These are phyloP conservation scores for Pleuronectes platessa DNA, from an alignment of 2,113 vertebrate genomes.

Conservation along the genomic window DNA sequence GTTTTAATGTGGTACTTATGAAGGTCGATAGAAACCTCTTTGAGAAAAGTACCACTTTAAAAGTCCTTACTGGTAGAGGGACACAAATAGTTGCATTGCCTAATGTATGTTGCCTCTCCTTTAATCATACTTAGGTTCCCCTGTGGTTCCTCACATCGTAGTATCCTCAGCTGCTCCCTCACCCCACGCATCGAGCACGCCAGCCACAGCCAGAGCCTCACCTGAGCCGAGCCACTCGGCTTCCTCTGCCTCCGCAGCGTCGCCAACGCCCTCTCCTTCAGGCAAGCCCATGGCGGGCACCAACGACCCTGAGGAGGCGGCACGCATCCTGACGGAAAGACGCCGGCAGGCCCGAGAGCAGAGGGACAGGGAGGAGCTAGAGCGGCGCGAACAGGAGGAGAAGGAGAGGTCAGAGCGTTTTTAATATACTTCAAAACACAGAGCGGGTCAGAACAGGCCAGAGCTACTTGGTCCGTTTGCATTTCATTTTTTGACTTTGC, in stretches of 20 bases:
- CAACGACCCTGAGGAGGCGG: slow-evolving; percentile 91
- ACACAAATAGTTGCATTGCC: not conserved
- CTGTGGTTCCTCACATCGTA: slow-evolving; percentile 55
- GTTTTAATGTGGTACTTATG: not conserved
- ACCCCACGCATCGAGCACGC: slow-evolving; percentile 39
- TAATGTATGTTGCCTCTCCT: slow-evolving; percentile 5
- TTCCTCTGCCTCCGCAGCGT: slow-evolving; percentile 25
- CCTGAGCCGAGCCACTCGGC: slow-evolving; percentile 29
- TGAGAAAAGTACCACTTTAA: not conserved
- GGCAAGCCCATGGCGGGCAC: slow-evolving; percentile 90
- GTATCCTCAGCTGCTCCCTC: slow-evolving; percentile 55
- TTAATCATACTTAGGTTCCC: slow-evolving; percentile 54
- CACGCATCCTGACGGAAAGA: slow-evolving; percentile 90
- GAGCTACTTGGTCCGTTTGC: not conserved
- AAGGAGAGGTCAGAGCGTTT: slow-evolving; percentile 87
- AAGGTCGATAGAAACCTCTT: not conserved
- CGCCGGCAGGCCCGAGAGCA: slow-evolving; percentile 93
- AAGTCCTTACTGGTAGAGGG: slow-evolving; percentile 7
- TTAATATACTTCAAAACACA: slow-evolving; percentile 5
- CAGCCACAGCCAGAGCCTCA: slow-evolving; percentile 32
- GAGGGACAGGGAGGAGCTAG: slow-evolving; percentile 91
- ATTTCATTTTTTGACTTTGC: not conserved
- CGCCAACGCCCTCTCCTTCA: slow-evolving; percentile 70
- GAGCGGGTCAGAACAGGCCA: not conserved
- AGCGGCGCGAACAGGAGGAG: slow-evolving; percentile 88